Evolutionary conservation across 2,797 vertebrate genomes (phyloP), one percentile per base, ranked within the genome.

Genomic region (Etheostoma perlongum): DNA sequence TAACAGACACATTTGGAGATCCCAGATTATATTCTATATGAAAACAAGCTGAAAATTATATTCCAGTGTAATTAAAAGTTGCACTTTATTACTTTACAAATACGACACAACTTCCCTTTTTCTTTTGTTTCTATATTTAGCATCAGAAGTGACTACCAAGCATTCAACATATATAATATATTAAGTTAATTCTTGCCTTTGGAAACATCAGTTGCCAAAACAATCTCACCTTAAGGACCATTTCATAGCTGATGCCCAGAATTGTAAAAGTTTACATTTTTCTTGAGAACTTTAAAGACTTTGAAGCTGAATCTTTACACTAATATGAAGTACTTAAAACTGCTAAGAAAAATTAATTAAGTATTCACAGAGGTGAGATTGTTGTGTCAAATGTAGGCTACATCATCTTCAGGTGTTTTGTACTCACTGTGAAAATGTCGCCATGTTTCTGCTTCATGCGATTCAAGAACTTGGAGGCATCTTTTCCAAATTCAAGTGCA

Each of bases 371-470:
- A 52, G 14, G 14, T 27, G 12, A 60, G 46, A 54, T 13, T 51
- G 15, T 14, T 46, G 27, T 19, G 4, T 74, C 2, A 48, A 12
- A 62, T 10, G 16, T 11, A 10, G 15, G 33, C 23, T 11, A 10
- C 18, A 33, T 30, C 2, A 14, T 16, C 6, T 30, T 11, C 14
- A 14, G 6, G 1, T 58, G 47, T 76, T 0, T 48, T 53, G 9
- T 71, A 75, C 96, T 94, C 83, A 98, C 97, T 11, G 97, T 98
- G 85, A 97, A 98, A 81, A 97, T 95, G 81, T 98, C 88, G 0
- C 97, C 97, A 10, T 97, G 95, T 83, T 97, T 97, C 73, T 62
- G 78, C 86, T 95, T 97, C 97, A 98, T 97, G 80, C 93, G 92
- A 2, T 84, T 85, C 63, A 98, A 89, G 85, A 98, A 97, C 78